Percentiles rank a stretch among this genome's conserved stretches.
phyloP scores from a whole-genome alignment of 2,113 vertebrate genomes.

The Dromaius novaehollandiae region DNA sequence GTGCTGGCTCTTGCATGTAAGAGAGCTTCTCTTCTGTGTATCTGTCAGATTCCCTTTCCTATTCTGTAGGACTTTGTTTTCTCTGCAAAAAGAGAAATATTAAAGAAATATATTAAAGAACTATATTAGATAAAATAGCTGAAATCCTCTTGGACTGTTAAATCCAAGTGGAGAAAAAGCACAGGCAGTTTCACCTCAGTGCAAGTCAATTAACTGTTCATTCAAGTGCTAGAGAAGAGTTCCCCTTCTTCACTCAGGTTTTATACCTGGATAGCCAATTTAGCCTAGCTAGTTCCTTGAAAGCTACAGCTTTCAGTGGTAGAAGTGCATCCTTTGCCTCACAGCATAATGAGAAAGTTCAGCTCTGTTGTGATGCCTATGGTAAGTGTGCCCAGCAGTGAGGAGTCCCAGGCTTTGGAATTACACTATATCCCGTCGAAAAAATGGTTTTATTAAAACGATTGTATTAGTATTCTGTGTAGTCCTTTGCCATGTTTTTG shows the following conservation, averaged over 20 bases:
- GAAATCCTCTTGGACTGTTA: neutral
- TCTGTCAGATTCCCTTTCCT: neutral
- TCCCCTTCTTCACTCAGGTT: neutral
- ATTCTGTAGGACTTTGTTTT: neutral
- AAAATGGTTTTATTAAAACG: neutral
- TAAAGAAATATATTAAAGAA: neutral
- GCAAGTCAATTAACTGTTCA: neutral
- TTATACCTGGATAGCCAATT: neutral
- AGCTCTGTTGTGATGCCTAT: neutral
- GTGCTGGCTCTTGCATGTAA: accelerated
- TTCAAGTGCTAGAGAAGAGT: neutral
- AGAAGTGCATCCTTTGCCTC: neutral
- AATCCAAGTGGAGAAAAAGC: neutral
- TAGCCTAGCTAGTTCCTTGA: neutral
- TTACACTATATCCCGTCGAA: neutral
- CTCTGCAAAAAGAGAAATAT: neutral
- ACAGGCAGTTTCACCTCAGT: neutral
- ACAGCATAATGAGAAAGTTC: neutral
- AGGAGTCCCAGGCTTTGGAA: neutral
- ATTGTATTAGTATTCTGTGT: neutral
- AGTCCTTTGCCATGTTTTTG: neutral
- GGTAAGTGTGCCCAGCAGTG: neutral
- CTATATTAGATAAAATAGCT: neutral
- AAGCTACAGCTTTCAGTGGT: neutral
- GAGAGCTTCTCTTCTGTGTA: neutral